Evolutionary conservation across 2,113 vertebrate species (phyloP).

Genomic region (Ia io): DNA sequence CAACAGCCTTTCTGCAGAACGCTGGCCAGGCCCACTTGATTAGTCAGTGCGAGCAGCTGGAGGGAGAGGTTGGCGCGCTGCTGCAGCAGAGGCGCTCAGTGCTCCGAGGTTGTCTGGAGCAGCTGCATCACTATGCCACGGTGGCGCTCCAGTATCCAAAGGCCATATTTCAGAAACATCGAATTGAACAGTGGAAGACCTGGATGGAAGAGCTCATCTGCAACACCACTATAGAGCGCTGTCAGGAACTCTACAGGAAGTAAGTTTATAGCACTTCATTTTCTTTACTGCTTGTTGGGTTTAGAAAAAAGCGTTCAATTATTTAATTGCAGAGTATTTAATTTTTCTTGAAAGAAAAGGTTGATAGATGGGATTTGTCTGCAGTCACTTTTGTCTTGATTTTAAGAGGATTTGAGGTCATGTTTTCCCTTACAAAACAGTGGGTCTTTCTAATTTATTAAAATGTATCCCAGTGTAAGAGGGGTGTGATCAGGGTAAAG

Average conservation of each 20-base stretch:
- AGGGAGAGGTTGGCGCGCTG: slow-evolving; percentile 91
- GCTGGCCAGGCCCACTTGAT: slow-evolving; percentile 97
- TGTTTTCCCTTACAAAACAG: neutral
- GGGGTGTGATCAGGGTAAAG: neutral
- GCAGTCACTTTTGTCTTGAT: neutral
- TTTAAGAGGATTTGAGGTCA: neutral
- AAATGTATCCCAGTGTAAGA: neutral
- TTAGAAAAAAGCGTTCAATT: neutral
- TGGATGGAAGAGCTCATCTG: slow-evolving; percentile 97
- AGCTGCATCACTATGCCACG: slow-evolving; percentile 97
- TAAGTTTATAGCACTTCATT: slow-evolving; percentile 76
- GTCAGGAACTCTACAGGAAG: slow-evolving; percentile 94
- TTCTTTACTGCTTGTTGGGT: neutral
- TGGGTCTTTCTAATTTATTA: neutral
- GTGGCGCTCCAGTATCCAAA: slow-evolving; percentile 97
- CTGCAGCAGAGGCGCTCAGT: slow-evolving; percentile 94
- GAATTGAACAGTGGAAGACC: slow-evolving; percentile 94
- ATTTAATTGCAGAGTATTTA: neutral
- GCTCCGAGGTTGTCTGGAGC: slow-evolving; percentile 93
- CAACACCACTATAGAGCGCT: slow-evolving; percentile 92
- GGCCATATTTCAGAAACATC: slow-evolving; percentile 91
- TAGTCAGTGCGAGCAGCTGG: slow-evolving; percentile 95
- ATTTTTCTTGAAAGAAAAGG: neutral
- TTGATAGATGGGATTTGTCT: neutral
- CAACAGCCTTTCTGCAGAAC: slow-evolving; percentile 96